Percentiles rank a stretch among this genome's conserved stretches.
Evolutionary conservation across 2,797 vertebrate species (phyloP).

Genomic region (Prunella strophiata): DNA sequence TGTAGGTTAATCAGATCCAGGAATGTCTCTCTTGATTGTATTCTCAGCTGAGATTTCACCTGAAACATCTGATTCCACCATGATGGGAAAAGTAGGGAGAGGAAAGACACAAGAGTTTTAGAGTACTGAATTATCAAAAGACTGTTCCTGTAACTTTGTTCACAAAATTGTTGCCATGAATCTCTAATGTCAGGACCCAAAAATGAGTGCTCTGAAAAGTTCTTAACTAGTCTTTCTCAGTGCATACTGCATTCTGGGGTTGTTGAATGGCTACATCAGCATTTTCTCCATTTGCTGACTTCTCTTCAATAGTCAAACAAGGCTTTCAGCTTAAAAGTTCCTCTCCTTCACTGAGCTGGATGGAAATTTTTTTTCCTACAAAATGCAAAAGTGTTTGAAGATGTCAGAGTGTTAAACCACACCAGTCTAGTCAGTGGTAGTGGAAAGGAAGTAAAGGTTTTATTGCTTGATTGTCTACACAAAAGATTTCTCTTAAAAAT

Average conservation of each 20-base stretch:
- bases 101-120: background rate
- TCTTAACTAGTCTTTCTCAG: background rate
- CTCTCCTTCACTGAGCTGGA: background rate
- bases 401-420: background rate
- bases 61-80: background rate
- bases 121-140: background rate
- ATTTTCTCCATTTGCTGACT: background rate
- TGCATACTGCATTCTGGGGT: rapidly evolving
- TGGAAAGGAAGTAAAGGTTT: background rate
- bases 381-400: background rate
- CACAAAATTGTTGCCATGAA: background rate
- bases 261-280: background rate
- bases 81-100: background rate
- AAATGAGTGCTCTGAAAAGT: background rate
- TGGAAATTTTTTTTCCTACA: background rate
- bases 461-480: background rate
- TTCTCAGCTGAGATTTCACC: background rate
- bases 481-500: background rate
- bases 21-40: background rate
- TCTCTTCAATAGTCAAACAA: background rate
- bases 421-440: background rate
- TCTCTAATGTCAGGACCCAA: background rate
- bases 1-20: background rate
- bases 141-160: background rate
- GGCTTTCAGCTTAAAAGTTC: background rate